Evolutionary conservation across 2,888 invertebrate species (phyloP).

Genomic region (Caenorhabditis wallacei): DNA sequence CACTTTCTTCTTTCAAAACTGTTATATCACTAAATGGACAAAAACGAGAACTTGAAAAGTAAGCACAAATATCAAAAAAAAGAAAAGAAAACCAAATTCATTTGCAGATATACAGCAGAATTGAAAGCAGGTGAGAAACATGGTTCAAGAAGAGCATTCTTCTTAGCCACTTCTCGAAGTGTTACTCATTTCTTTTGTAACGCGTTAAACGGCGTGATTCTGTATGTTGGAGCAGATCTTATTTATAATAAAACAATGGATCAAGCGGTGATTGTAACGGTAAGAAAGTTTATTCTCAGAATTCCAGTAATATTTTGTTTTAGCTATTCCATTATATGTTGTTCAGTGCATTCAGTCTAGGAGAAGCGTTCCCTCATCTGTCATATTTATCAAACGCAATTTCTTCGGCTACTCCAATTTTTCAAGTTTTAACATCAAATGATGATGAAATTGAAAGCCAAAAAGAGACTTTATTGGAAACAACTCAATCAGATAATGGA

Average conservation of each 20-base stretch:
- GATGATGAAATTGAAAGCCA: conserved; percentile 70
- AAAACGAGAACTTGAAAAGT: conserved; percentile 39
- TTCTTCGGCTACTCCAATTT: conserved; percentile 46
- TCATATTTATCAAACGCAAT: conserved; percentile 36
- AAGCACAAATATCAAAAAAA: not conserved
- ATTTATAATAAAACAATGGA: conserved; percentile 59
- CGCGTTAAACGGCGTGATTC: conserved; percentile 76
- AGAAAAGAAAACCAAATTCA: not conserved
- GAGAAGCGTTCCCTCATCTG: conserved; percentile 49
- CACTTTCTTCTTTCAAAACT: conserved; percentile 48
- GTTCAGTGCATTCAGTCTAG: conserved; percentile 53
- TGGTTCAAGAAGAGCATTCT: conserved; percentile 77
- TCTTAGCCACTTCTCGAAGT: conserved; percentile 82
- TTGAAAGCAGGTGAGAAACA: conserved; percentile 69
- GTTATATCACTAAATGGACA: conserved; percentile 60
- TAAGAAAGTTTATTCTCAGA: not conserved
- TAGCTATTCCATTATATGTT: conserved; percentile 52
- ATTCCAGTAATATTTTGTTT: not conserved
- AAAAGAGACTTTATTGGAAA: conserved; percentile 31
- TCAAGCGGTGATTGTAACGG: conserved; percentile 40
- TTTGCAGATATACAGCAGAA: conserved; percentile 71
- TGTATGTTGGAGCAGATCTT: conserved; percentile 74
- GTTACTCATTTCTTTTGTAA: conserved; percentile 82
- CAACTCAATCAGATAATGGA: conserved; percentile 80
- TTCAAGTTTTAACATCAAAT: conserved; percentile 26